These are phyloP conservation scores for Helicoverpa armigera DNA, from an alignment of 1,140 invertebrate genomes.

Conservation along the genomic window DNA sequence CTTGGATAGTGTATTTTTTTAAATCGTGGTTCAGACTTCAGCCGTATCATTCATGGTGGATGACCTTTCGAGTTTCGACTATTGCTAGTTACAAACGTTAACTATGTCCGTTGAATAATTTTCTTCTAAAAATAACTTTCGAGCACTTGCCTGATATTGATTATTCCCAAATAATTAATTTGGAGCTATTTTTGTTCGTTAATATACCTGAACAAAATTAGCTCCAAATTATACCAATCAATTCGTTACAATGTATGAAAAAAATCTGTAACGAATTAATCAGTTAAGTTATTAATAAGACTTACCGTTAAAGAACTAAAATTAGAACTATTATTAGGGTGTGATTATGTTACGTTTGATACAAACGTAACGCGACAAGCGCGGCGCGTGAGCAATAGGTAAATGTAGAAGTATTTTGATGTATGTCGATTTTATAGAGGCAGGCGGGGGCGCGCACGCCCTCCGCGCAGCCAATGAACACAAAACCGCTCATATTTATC, in stretches of 20 bases:
- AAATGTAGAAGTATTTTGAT: conserved; percentile 64
- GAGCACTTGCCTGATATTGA: too few relatives aligned
- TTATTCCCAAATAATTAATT: too few relatives aligned
- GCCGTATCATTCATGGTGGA: too few relatives aligned
- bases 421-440: conserved; percentile 71
- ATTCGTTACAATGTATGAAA: conserved; percentile 15
- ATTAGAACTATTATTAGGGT: conserved; percentile 42
- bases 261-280: conserved; percentile 1
- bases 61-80: too few relatives aligned
- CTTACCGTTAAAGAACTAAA: conserved; percentile 42
- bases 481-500: conserved; percentile 67
- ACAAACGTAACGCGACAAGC: conserved; percentile 64
- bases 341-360: conserved; percentile 49
- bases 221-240: neutral
- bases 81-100: too few relatives aligned
- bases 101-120: too few relatives aligned
- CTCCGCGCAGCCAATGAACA: conserved; percentile 76
- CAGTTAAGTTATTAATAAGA: conserved; percentile 33
- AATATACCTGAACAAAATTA: too few relatives aligned
- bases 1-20: too few relatives aligned
- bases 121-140: too few relatives aligned
- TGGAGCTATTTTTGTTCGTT: too few relatives aligned
- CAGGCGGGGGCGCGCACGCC: conserved; percentile 74
- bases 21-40: too few relatives aligned
- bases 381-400: conserved; percentile 61